Base-by-base conservation (phyloP, 1,140 invertebrate species). In the Acromyrmex echinatior region DNA sequence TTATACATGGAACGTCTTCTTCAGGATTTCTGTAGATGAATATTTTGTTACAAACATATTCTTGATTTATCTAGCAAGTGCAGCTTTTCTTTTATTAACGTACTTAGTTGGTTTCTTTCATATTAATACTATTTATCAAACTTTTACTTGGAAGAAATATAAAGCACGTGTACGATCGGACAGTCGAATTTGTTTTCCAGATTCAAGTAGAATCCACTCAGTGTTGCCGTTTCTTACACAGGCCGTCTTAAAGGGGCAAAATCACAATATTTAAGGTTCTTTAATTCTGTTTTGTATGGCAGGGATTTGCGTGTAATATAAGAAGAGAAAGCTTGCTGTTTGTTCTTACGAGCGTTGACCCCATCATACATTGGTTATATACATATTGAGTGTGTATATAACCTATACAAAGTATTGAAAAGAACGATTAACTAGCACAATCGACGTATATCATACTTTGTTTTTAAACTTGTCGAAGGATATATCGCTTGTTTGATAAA, bases 61-160 rank as follows among this genome's bases (percentile, higher is more conserved):
- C 56, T 6, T 12, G n/a, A 60, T 76, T 74, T 18, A 60, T 63
- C 14, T 21, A 21, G 1, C 39, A 51, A 58, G 6, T 2, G 18
- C 12, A 18, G 9, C 49, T 88, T 62, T 62, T 2, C 25, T 56
- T 58, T 39, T 28, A 18, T 73, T 49, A 3, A 39, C 31, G 31
- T 53, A 45, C 60, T 66, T 1, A 21, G 2, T 16, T 7, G 35
- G 79, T 68, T 87, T 79, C 28, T 25, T 53, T 9, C 28, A 70
- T 70, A 56, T 35, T 76, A 86, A 86, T 76, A 68, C 3, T 49
- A 10, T 9, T 9, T 45, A 86, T 82, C 68, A 90, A 89, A 90
- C 28, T 87, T 90, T 89, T 78, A 78, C 25, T 25, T 89, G 58
- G 70, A 73, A 78, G 78, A 89, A 89, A 81, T 86, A 87, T n/a